Base-by-base conservation (phyloP, 2,888 invertebrate species). In the Cryptocephalus primarius region DNA sequence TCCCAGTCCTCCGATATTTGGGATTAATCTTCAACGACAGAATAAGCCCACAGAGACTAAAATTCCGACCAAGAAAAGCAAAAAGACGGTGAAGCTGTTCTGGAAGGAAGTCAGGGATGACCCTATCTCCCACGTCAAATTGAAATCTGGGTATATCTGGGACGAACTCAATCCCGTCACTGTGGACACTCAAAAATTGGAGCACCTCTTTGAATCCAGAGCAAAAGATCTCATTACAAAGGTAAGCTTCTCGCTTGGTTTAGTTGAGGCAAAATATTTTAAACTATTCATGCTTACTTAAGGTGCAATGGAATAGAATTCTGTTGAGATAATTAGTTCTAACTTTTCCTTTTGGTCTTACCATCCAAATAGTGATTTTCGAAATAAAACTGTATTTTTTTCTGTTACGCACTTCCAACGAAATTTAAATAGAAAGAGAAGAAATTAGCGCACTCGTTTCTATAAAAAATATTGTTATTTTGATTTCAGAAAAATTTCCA, bases 1-100 rank as follows among this genome's bases (percentile, higher is more conserved):
- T 32, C 69, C 71, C 42, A 62, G 54, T 53, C 73, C 78, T 36
- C 72, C 80, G 1, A 71, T 76, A 55, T 73, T 74, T 49, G 69
- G 67, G 32, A 64, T 55, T n/a, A 64, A 57, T 47, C 43, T 67
- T 8, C 63, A 63, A 47, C 58, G 57, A 45, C 44, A 49, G 34
- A 63, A 52, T 45, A 66, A 59, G 55, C 53, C 53, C 44, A 53
- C 55, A 31, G 66, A 71, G 47, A 74, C 60, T 63, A 72, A 63
- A 68, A 75, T 51, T 67, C 79, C 70, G 1, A 76, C 81, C 38
- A 86, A 83, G 66, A 92, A 92, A 66, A 92, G 85, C 64, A 95
- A 95, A 72, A 93, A 96, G 68, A 97, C 97, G 22, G 88, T 99
- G 10, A 95, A 95, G 71, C 74, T 99, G 44, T 99, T 99, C 70